Evolutionary conservation across 2,113 vertebrate genomes (phyloP).

Genomic region (Hippolais icterina): DNA sequence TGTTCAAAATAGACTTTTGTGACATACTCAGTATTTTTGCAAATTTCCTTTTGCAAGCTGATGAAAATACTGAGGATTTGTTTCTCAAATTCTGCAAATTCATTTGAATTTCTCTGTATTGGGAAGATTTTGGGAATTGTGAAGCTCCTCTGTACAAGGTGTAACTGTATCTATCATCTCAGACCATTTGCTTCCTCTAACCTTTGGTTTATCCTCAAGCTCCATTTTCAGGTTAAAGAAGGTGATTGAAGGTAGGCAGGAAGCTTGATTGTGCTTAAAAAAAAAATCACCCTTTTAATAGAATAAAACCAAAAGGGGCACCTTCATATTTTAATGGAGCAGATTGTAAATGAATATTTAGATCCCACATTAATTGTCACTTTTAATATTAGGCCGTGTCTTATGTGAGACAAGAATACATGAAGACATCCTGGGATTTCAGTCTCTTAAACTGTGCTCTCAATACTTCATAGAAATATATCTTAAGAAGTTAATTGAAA

Average conservation of each 20-base stretch:
- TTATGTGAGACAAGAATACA: neutral
- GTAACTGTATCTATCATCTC: neutral
- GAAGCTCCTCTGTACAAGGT: neutral
- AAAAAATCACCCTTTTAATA: neutral
- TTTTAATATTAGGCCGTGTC: neutral
- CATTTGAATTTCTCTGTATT: neutral
- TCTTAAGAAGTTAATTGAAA: neutral
- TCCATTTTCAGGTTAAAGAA: neutral
- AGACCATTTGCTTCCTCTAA: neutral
- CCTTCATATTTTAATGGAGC: neutral
- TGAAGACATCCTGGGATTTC: neutral
- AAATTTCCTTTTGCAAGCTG: neutral
- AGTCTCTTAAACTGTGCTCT: neutral
- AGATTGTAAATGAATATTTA: neutral
- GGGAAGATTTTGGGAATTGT: neutral
- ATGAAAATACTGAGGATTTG: neutral
- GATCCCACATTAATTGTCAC: neutral
- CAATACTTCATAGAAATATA: neutral
- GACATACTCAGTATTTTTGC: neutral
- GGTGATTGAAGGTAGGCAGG: neutral
- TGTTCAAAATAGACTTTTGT: neutral
- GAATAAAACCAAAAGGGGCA: neutral
- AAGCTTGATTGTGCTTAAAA: neutral
- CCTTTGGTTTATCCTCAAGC: neutral
- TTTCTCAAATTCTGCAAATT: neutral